Evolutionary conservation across 2,113 vertebrate species (phyloP).

Genomic region (Cavia aperea): DNA sequence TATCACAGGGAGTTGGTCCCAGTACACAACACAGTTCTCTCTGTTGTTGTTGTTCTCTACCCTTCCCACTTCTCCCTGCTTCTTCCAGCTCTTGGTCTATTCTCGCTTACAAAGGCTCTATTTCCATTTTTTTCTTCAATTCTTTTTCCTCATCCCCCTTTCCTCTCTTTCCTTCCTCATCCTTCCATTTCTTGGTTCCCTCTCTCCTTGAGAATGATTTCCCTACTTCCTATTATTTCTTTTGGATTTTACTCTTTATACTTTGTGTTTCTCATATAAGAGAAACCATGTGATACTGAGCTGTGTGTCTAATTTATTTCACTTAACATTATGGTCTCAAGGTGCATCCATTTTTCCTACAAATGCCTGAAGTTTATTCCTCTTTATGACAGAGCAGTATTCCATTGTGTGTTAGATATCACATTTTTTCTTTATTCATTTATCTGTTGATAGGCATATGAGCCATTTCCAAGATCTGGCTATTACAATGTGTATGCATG

Average conservation of each 20-base stretch:
- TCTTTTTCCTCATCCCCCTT: too few species aligned
- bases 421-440: not conserved
- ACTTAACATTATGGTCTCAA: not conserved
- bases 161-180: not conserved
- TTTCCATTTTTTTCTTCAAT: not conserved
- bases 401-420: not conserved
- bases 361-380: not conserved
- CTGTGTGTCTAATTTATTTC: not conserved
- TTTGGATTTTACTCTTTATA: not conserved
- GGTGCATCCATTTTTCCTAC: not conserved
- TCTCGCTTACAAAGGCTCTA: not conserved
- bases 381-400: not conserved
- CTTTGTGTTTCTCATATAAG: not conserved
- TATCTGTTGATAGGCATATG: not conserved
- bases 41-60: not conserved
- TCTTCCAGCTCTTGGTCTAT: not conserved
- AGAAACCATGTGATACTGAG: not conserved
- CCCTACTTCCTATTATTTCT: not conserved
- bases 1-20: not conserved
- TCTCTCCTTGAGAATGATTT: not conserved
- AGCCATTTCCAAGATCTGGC: not conserved
- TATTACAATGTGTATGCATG: not conserved
- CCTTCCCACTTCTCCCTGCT: too few species aligned
- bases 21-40: not conserved
- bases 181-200: not conserved